Evolutionary conservation across 2,113 vertebrate genomes (phyloP), one percentile per base, ranked within the genome.

Genomic region (Suncus etruscus): DNA sequence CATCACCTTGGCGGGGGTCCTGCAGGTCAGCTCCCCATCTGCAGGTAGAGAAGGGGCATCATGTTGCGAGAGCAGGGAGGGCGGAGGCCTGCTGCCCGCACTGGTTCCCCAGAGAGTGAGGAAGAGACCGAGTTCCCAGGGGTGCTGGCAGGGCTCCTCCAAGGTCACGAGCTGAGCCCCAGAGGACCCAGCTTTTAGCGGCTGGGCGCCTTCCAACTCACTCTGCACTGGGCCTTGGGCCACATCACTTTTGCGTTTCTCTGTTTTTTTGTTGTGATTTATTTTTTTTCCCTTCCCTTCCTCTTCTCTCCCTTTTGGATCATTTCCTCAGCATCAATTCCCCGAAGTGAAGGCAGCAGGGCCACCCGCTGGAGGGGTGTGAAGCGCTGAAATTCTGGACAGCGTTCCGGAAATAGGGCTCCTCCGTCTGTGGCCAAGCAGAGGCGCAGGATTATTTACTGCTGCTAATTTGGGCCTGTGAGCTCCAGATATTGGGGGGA

Each of bases 311-410:
- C 48, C 68, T 61, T 89, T 95, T 96, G 95, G 96, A 95, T 11
- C 15, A n/a, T 76, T 96, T 95, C 94, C 96, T 95, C 47, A 86
- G 91, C 75, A 73, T 93, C 88, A n/a, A 0, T 86, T 91, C 87
- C 90, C 91, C 1, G 11, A 95, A 77, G 84, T 61, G 80, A 80
- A 66, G 4, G 3, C n/a, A 54, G 69, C 11, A 3, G 58, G 18
- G 65, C 32, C 1, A 0, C 25, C 68, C 73, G 54, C 54, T 16
- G 54, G 54, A 16, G 12, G 54, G 54, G 54, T 54, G 54, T 54
- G 54, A 39, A 39, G 54, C 54, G 54, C 54, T 54, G 54, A 16
- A 16, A 54, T 16, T 16, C 18, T 54, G 12, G 54, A 4, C 54
- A 16, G 54, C 18, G 54, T 16, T 54, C 54, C 54, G 12, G 54